Conservation (phyloP, 2,797 vertebrate genomes). For the Mycteria americana region DNA sequence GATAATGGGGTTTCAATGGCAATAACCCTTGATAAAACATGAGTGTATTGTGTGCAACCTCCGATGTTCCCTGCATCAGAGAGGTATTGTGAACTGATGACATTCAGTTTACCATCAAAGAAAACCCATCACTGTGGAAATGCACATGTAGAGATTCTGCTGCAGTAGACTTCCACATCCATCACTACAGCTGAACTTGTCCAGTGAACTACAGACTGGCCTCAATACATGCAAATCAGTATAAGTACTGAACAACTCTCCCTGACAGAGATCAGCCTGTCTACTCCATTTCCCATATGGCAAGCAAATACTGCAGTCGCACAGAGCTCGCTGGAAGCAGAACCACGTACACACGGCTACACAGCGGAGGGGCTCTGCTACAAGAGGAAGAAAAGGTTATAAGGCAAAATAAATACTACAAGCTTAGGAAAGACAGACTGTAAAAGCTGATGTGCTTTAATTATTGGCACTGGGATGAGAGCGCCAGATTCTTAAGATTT, state of each 20-base stretch:
- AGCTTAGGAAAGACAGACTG: background rate
- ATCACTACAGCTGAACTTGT: background rate
- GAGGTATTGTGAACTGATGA: background rate
- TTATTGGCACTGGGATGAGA: background rate
- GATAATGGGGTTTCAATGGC: background rate
- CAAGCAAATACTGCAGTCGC: background rate
- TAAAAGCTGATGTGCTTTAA: background rate
- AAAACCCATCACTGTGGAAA: background rate
- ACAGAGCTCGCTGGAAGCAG: background rate
- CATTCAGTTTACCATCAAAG: background rate
- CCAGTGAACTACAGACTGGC: background rate
- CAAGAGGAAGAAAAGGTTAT: background rate
- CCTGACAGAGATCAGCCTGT: background rate
- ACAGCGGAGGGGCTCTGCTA: background rate
- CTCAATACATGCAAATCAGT: background rate
- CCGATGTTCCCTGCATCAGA: background rate
- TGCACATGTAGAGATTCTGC: fast-evolving
- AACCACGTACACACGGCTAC: fast-evolving
- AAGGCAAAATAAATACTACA: background rate
- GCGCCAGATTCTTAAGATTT: background rate
- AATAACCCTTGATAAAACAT: background rate
- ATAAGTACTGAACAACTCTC: background rate
- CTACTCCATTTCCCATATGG: background rate
- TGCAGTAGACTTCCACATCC: background rate
- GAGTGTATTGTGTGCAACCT: background rate